Evolutionary conservation across 2,888 invertebrate species (phyloP), one percentile per base, ranked within the genome.

Genomic region (Euphydryas editha): DNA sequence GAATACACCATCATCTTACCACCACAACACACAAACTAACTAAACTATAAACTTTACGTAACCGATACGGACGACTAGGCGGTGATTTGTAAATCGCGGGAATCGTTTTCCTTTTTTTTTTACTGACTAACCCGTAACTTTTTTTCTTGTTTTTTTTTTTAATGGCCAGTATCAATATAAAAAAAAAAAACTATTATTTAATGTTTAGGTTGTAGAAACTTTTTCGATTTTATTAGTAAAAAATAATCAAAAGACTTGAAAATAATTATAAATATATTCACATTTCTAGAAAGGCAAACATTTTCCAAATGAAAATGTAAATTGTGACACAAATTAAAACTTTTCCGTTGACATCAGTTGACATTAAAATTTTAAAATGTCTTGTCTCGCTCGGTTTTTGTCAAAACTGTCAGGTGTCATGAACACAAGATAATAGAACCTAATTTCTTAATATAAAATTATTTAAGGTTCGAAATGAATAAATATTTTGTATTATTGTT

Each of bases 1-100:
- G 92, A 92, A 92, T 91, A 92, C 74, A 92, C 81, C 65, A 92
- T 91, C 91, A 92, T 86, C 78, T 90, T 78, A 83, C 82, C 81
- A 90, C 81, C 83, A 73, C 67, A 78, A 72, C 70, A 72, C 70
- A 74, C 64, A 68, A 68, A 72, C 67, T 67, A 62, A 68, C 71
- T 65, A 68, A 64, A 62, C 62, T 49, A 59, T 51, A 65, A 72
- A 73, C 67, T 72, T 71, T 72, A 75, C 73, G 73, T 73, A 74
- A 73, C 60, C 71, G 67, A 62, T 70, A 75, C 73, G 68, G 72
- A 65, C 64, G 70, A 69, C 62, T 73, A 61, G 63, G 67, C 73
- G 67, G 62, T 64, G 42, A 67, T 73, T 71, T 59, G 65, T 71
- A 72, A 70, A 70, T 67, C 61, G 67, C 72, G 66, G 66, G 69